Base-by-base conservation (phyloP, 2,113 vertebrate genomes). In the Mormyrus lacerda region DNA sequence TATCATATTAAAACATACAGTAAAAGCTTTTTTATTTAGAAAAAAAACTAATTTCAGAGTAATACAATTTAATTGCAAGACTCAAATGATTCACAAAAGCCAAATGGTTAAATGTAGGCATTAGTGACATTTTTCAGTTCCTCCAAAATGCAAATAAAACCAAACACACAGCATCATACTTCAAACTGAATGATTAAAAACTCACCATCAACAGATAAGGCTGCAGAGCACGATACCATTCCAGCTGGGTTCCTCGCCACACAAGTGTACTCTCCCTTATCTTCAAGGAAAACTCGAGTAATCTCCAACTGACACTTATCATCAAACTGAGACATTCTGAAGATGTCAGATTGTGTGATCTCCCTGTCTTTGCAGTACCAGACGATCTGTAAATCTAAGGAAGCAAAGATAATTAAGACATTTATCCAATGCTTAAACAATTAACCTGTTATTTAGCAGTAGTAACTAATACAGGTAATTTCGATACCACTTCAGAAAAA, bases 311-410 rank as follows among this genome's bases (percentile, higher is more conserved):
- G 97, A 91, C 96, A 99, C 92, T 95, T 97, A 92, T 99, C 98
- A 92, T 98, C 98, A 93, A 98, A 99, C 55, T 98, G 98, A 91
- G 98, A 98, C 96, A 99, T 98, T 95, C 96, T 96, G 90, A 98
- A 99, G 95, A 98, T 97, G 0, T 97, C 95, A 0, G 98, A 99
- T 90, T 98, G 98, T 90, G 97, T 99, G 95, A 99, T 97, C 95
- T 98, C 97, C 93, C 95, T 98, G 82, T 98, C 96, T 92, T 96
- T 96, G 95, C 96, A 96, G 92, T 97, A 98, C 98, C 98, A 99
- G 92, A 9, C 47, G 10, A 87, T 45, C 91, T 95, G 97, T 50
- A 99, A 96, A 92, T 99, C 98, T 99, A 90, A 9, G 90, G 42
- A 90, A 0, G 87, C 31, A 89, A 99, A 47, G 44, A 84, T 4